Conservation (phyloP, 2,888 invertebrate species). For the Auanema sp. region DNA sequence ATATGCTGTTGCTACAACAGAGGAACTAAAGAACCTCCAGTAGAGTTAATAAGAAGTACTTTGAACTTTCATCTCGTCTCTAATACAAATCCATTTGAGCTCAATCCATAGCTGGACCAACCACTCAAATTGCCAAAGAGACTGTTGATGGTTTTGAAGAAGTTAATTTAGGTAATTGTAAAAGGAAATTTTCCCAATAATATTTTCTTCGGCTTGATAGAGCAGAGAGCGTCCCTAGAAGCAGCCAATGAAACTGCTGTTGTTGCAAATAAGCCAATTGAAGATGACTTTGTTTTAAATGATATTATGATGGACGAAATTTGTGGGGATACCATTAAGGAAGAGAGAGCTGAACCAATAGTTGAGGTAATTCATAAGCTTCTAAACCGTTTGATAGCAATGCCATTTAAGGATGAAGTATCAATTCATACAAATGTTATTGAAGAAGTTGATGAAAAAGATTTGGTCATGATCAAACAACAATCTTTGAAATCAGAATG, state of each 20-base stretch:
- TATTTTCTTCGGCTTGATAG: no score
- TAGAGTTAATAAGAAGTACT: conserved; percentile 12
- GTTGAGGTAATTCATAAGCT: conserved; percentile 10
- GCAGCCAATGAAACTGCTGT: not conserved
- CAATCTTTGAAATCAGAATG: not conserved
- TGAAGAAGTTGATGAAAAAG: conserved; percentile 18
- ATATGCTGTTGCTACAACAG: conserved; percentile 16
- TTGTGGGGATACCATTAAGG: conserved; percentile 7
- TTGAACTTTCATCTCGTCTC: not conserved
- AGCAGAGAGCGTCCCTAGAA: no score
- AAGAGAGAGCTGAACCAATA: conserved; percentile 8
- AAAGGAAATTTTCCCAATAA: not conserved
- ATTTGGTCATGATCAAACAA: conserved; percentile 7
- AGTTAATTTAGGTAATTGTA: conserved; percentile 1
- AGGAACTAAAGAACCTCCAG: conserved; percentile 12
- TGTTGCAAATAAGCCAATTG: not conserved
- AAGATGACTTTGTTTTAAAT: conserved; percentile 14
- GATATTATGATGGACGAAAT: conserved; percentile 18
- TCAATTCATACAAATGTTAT: conserved; percentile 16
- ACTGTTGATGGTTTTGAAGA: conserved; percentile 17
- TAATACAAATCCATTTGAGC: not conserved
- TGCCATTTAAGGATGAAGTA: conserved; percentile 14
- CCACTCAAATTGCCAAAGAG: conserved; percentile 13
- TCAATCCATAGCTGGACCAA: not conserved
- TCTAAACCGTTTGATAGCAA: no score